These are phyloP conservation scores for Epistrophella euchroma DNA, from an alignment of 2,888 invertebrate genomes.

Conservation along the genomic window DNA sequence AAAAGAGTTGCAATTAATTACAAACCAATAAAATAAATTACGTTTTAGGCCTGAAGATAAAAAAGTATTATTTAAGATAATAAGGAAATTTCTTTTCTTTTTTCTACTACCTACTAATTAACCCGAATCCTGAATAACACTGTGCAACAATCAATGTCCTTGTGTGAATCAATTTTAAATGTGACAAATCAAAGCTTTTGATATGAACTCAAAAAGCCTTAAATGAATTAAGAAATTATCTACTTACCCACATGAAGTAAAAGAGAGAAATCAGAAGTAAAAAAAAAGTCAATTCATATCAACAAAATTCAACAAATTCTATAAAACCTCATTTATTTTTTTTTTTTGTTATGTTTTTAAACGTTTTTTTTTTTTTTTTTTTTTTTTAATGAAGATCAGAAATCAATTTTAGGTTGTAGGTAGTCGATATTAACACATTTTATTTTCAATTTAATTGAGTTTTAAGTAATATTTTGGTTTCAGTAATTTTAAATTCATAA, in stretches of 20 bases:
- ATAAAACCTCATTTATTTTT: slow-evolving; percentile 35
- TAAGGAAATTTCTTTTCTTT: too few relatives aligned
- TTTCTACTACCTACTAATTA: too few relatives aligned
- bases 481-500: slow-evolving; percentile 58
- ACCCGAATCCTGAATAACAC: too few relatives aligned
- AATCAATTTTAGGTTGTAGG: slow-evolving; percentile 37
- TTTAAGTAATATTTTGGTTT: slow-evolving; percentile 50
- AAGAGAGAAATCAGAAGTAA: not conserved
- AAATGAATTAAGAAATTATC: too few relatives aligned
- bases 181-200: too few relatives aligned
- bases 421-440: slow-evolving; percentile 66
- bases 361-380: slow-evolving; percentile 6
- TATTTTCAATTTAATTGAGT: slow-evolving; percentile 72
- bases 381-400: slow-evolving; percentile 27
- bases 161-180: too few relatives aligned
- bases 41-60: too few relatives aligned
- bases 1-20: too few relatives aligned
- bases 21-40: too few relatives aligned
- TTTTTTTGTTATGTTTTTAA: not conserved
- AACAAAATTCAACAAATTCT: slow-evolving; percentile 37
- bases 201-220: too few relatives aligned
- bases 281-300: slow-evolving; percentile 7
- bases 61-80: too few relatives aligned
- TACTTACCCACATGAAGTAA: not conserved
- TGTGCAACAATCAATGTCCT: too few relatives aligned